Conservation (phyloP, 2,113 vertebrate genomes). For the Stigmatopora nigra region DNA sequence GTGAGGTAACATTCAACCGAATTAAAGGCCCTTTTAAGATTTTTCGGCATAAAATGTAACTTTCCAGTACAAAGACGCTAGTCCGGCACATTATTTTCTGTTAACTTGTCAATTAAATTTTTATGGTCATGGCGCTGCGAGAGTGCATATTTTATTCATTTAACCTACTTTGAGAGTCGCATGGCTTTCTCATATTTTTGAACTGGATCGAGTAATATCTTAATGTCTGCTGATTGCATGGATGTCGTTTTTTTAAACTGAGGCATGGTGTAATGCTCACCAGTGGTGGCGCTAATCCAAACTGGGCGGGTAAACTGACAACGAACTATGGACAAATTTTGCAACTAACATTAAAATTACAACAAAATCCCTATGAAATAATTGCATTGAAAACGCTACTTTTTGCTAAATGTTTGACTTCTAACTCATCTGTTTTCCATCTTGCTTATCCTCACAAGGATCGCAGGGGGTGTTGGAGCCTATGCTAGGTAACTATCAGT, state of each 20-base stretch:
- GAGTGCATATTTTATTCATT: constrained; percentile 46
- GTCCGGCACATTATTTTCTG: constrained; percentile 37
- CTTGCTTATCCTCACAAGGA: no score
- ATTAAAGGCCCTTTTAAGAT: neutral
- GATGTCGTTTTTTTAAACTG: neutral
- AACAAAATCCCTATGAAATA: no score
- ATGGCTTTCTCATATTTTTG: constrained; percentile 33
- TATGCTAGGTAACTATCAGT: no score
- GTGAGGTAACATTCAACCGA: no score
- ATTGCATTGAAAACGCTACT: no score
- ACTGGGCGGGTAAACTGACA: neutral
- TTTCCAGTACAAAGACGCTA: constrained; percentile 3
- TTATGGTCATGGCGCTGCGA: constrained; percentile 16
- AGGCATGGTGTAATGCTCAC: neutral
- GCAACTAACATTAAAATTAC: no score
- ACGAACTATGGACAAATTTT: no score
- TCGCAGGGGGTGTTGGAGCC: no score
- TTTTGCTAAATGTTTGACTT: no score
- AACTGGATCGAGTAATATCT: constrained; percentile 27
- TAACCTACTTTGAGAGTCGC: constrained; percentile 30
- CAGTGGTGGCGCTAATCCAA: neutral
- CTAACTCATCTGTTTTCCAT: no score
- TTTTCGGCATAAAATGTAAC: neutral
- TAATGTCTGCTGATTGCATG: constrained; percentile 9
- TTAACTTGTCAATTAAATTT: constrained; percentile 50